phyloP scores from a whole-genome alignment of 53 echinoderm and acorn worm genomes.

The Astropecten irregularis region DNA sequence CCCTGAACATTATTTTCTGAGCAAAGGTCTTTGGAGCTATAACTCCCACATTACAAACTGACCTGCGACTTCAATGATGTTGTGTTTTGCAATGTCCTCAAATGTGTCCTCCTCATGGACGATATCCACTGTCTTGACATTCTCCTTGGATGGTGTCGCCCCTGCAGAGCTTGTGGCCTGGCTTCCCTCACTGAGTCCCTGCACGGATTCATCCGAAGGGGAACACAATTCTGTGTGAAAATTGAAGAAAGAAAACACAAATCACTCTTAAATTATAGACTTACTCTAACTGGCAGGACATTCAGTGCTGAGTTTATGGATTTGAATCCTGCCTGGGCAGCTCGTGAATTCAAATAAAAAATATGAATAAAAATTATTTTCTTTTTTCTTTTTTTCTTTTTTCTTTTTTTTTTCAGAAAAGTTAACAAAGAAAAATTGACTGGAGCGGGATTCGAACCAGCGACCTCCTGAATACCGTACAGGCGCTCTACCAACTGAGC shows the following conservation, averaged over 20 bases:
- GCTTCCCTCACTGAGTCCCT: conserved; percentile 39
- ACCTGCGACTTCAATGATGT: conserved; percentile 92
- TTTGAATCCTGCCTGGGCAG: no score
- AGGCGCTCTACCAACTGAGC: no score
- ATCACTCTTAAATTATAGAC: not conserved
- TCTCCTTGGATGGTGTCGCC: conserved; percentile 51
- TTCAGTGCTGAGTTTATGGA: no score
- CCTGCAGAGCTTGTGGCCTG: conserved; percentile 34
- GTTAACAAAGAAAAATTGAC: no score
- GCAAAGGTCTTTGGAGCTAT: no score
- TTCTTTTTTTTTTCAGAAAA: no score
- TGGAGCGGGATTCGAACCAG: no score
- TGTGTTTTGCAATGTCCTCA: conserved; percentile 92
- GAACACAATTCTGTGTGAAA: conserved; percentile 71
- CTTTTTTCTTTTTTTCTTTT: no score
- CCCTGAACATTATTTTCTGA: no score
- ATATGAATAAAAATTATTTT: no score
- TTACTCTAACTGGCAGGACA: not conserved
- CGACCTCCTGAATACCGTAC: no score
- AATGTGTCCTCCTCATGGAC: conserved; percentile 74
- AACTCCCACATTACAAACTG: not conserved
- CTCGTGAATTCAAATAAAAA: no score
- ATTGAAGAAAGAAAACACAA: not conserved
- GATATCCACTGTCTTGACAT: conserved; percentile 66
- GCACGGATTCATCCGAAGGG: conserved; percentile 66